Evolutionary conservation across 2,113 vertebrate genomes (phyloP).

Genomic region (Xiphophorus maculatus): DNA sequence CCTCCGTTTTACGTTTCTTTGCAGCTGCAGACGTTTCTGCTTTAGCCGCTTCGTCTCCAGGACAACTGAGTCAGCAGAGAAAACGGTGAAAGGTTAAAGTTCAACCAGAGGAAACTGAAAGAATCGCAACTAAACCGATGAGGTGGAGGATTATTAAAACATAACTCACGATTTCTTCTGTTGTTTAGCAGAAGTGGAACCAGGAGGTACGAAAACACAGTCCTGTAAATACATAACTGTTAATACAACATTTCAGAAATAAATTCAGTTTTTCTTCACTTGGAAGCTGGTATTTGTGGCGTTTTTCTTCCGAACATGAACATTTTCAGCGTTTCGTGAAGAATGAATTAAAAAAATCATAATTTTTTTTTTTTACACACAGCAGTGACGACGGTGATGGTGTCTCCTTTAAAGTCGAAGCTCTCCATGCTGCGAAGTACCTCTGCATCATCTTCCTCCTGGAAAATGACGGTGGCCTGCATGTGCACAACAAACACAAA

Average conservation of each 20-base stretch:
- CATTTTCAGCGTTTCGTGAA: not conserved
- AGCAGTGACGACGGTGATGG: conserved; percentile 23
- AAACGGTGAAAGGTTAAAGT: not conserved
- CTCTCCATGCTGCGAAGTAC: conserved; percentile 45
- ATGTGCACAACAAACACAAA: not conserved
- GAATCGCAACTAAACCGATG: too few relatives aligned
- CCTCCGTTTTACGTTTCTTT: not conserved
- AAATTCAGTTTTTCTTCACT: too few relatives aligned
- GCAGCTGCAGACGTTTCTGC: not conserved
- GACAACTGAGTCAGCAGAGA: not conserved
- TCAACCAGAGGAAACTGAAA: too few relatives aligned
- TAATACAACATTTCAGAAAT: too few relatives aligned
- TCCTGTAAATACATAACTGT: not conserved
- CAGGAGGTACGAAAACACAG: not conserved
- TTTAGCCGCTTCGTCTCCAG: not conserved
- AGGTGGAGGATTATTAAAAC: too few relatives aligned
- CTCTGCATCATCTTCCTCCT: conserved; percentile 68
- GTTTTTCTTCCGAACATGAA: not conserved
- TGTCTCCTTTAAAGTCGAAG: conserved; percentile 36
- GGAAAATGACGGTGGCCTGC: conserved; percentile 69
- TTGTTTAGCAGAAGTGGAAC: not conserved
- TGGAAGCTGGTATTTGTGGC: too few relatives aligned
- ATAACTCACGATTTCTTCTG: conserved; percentile 13
- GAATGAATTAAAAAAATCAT: not conserved
- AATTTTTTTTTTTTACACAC: not conserved